Percentiles rank a stretch among this genome's conserved stretches.
Evolutionary conservation across 2,888 invertebrate genomes (phyloP).

Genomic region (Phorcus lineatus): DNA sequence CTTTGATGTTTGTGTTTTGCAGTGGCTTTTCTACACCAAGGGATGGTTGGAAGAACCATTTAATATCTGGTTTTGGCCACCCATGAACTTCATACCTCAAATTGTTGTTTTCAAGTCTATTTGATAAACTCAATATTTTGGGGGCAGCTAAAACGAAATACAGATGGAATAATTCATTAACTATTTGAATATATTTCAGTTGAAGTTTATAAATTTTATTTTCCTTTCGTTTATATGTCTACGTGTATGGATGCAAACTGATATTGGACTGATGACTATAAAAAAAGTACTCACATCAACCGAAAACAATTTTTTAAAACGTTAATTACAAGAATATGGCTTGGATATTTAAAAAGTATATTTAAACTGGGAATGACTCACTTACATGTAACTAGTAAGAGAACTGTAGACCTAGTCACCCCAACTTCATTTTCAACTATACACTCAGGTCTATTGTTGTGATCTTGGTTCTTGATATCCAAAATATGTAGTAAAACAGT

Average conservation of each 20-base stretch:
- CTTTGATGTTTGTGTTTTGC: background rate
- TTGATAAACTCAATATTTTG: background rate
- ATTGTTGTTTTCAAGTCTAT: background rate
- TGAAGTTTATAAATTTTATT: no score
- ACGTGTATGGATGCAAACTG: no score
- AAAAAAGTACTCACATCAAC: no score
- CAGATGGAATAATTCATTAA: no score
- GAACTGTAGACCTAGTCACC: conserved; percentile 29
- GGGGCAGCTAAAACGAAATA: background rate
- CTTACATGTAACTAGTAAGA: conserved; percentile 48
- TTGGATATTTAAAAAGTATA: background rate
- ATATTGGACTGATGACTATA: no score
- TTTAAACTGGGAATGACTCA: background rate
- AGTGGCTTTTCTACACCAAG: background rate
- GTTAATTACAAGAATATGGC: background rate
- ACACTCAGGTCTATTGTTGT: conserved; percentile 45
- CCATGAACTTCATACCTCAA: conserved; percentile 27
- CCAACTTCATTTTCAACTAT: conserved; percentile 47
- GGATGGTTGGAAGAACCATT: conserved; percentile 26
- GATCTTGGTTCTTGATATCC: conserved; percentile 45
- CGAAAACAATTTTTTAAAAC: no score
- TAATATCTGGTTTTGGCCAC: conserved; percentile 31
- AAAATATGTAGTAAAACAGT: conserved; percentile 38
- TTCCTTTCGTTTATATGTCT: no score
- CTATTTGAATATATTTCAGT: no score